Conservation (phyloP, 2,888 invertebrate genomes). For the Mellilla xanthometata region DNA sequence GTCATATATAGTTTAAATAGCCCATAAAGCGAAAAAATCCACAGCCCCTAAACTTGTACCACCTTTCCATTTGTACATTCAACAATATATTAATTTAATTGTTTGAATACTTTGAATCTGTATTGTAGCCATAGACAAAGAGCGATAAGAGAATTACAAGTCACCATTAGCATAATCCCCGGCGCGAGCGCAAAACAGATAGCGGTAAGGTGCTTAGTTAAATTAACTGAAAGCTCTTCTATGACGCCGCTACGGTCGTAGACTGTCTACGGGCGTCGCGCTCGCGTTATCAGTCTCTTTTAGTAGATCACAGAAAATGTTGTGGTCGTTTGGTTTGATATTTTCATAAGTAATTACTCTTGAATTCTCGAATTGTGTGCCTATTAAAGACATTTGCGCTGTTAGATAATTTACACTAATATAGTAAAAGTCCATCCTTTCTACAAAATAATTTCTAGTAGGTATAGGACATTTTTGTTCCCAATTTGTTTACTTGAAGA, state of each 20-base stretch:
- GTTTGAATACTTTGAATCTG: conserved; percentile 33
- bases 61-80: not conserved
- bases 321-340: not conserved
- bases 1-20: too few species aligned
- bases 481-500: not conserved
- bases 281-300: conserved; percentile 41
- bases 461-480: too few species aligned
- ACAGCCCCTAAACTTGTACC: too few species aligned
- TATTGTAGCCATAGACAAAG: conserved; percentile 64
- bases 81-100: conserved; percentile 30
- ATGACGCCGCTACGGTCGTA: conserved; percentile 34
- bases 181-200: conserved; percentile 71
- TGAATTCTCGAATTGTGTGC: too few species aligned
- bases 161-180: conserved; percentile 73
- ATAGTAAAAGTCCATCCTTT: too few species aligned
- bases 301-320: not conserved
- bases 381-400: too few species aligned
- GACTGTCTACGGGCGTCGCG: conserved; percentile 36
- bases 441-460: too few species aligned
- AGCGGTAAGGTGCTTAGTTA: conserved; percentile 79
- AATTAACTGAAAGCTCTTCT: conserved; percentile 63
- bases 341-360: too few species aligned
- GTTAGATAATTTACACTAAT: too few species aligned
- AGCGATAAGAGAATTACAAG: conserved; percentile 76
- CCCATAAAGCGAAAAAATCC: too few species aligned